phyloP scores from a whole-genome alignment of 2,888 invertebrate species.

The Drosophila parthenogenetica region DNA sequence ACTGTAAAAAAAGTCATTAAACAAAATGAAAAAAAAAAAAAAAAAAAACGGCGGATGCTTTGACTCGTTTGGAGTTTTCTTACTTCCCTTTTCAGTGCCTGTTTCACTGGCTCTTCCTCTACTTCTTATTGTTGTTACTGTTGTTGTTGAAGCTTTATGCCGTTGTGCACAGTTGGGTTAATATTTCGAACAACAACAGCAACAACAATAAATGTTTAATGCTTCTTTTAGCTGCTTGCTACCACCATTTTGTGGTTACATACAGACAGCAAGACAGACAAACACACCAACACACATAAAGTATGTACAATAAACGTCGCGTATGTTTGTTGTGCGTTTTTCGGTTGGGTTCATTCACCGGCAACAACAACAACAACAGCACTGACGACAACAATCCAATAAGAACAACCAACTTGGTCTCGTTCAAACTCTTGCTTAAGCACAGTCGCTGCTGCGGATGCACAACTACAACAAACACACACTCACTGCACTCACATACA shows the following conservation, averaged over 20 bases:
- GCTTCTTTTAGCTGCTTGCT: slow-evolving; percentile 52
- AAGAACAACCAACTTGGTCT: slow-evolving; percentile 65
- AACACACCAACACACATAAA: slow-evolving; percentile 11
- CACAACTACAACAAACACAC: slow-evolving; percentile 11
- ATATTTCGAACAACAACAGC: slow-evolving; percentile 49
- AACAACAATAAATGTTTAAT: slow-evolving; percentile 44
- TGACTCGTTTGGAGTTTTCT: slow-evolving; percentile 53
- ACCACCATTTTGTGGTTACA: slow-evolving; percentile 66
- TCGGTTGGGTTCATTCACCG: slow-evolving; percentile 64
- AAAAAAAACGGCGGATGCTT: slow-evolving; percentile 46
- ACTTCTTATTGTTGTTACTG: slow-evolving; percentile 22
- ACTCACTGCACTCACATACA: slow-evolving; percentile 5
- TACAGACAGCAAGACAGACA: slow-evolving; percentile 13
- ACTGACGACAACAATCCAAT: slow-evolving; percentile 56
- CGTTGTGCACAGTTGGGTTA: slow-evolving; percentile 74
- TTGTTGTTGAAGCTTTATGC: slow-evolving; percentile 50
- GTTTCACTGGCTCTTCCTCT: slow-evolving; percentile 8
- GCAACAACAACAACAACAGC: slow-evolving; percentile 44
- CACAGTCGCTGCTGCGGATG: slow-evolving; percentile 36
- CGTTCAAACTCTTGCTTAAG: slow-evolving; percentile 59
- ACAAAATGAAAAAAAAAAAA: slow-evolving; percentile 21
- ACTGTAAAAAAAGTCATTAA: slow-evolving; percentile 51
- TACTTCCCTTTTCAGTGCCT: slow-evolving; percentile 49
- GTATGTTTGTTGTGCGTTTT: slow-evolving; percentile 54
- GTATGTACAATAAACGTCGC: slow-evolving; percentile 22